Conservation (phyloP, 2,113 vertebrate species). For the Ciconia maguari region DNA sequence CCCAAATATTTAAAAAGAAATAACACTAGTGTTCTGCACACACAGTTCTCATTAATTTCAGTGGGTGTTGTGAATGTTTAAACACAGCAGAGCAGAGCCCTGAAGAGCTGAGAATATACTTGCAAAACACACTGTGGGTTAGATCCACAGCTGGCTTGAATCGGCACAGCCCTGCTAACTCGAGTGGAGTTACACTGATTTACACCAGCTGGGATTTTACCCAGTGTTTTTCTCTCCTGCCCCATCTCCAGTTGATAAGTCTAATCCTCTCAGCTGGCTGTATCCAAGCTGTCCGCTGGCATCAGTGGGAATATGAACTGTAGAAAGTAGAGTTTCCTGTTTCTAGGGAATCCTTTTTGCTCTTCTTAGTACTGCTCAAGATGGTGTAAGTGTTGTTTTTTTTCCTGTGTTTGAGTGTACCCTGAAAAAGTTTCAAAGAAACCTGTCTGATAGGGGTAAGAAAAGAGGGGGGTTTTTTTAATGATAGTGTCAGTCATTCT, state of each 20-base stretch:
- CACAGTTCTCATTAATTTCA: constrained; percentile 49
- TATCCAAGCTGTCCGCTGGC: background rate
- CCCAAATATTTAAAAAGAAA: constrained; percentile 58
- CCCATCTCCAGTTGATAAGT: background rate
- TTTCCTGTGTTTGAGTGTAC: background rate
- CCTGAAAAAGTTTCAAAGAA: background rate
- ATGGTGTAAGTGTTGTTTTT: background rate
- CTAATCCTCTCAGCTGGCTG: background rate
- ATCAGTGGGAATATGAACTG: background rate
- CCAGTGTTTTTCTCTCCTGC: background rate
- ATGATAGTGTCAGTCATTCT: background rate
- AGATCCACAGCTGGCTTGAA: constrained; percentile 34
- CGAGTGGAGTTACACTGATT: background rate
- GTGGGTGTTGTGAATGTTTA: constrained; percentile 46
- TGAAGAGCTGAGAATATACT: constrained; percentile 57
- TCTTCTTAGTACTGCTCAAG: background rate
- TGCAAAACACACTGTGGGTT: constrained; percentile 45
- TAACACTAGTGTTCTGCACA: constrained; percentile 33
- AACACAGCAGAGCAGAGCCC: constrained; percentile 24
- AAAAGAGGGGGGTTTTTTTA: background rate
- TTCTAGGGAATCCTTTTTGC: background rate
- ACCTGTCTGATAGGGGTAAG: background rate
- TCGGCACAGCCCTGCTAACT: background rate
- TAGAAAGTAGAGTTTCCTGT: background rate
- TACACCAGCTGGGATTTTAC: background rate